Evolutionary conservation across 2,888 invertebrate genomes (phyloP), one percentile per base, ranked within the genome.

Genomic region (Petrolisthes manimaculis): DNA sequence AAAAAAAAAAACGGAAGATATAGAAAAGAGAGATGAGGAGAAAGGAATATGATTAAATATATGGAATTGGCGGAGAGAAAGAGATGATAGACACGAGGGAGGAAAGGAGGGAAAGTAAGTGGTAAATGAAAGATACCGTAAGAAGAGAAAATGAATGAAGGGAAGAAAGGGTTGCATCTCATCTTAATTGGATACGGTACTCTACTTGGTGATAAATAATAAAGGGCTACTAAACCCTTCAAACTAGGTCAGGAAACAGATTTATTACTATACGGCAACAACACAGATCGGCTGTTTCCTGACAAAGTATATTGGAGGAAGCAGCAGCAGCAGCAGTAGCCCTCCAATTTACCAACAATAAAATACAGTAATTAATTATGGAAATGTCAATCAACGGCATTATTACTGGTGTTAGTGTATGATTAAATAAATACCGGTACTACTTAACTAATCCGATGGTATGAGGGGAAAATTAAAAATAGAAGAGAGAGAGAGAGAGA

Each of bases 401-500:
- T 37, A 37, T 2, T 37, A 37, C 37, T 37, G 37, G 37, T 37
- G 37, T 37, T 37, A 37, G 37, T 37, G 37, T 37, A 37, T 37
- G 37, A 37, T 37, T 37, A 37, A 37, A 37, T 37, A 37, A 37
- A 37, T 37, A 37, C n/a, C n/a, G n/a, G n/a, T n/a, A n/a, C 37
- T 37, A 37, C 37, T 37, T 37, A 37, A 37, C 37, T 37, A 37
- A 37, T 37, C 37, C 18, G 18, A 4, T 69, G 69, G 18, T 21
- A 69, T 69, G 18, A n/a, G 21, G 56, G 56, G 54, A 9, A 24
- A n/a, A n/a, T 14, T 5, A 67, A 69, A 8, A 55, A 14, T 54
- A 18, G 37, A 3, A 69, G 51, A 83, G 51, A 37, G n/a, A 83
- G 71, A 18, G 84, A 55, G 84, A 56, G 84, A n/a, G 84, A 75